These are phyloP conservation scores for Threskiornis aethiopicus DNA, from an alignment of 2,797 vertebrate species.

Conservation along the genomic window DNA sequence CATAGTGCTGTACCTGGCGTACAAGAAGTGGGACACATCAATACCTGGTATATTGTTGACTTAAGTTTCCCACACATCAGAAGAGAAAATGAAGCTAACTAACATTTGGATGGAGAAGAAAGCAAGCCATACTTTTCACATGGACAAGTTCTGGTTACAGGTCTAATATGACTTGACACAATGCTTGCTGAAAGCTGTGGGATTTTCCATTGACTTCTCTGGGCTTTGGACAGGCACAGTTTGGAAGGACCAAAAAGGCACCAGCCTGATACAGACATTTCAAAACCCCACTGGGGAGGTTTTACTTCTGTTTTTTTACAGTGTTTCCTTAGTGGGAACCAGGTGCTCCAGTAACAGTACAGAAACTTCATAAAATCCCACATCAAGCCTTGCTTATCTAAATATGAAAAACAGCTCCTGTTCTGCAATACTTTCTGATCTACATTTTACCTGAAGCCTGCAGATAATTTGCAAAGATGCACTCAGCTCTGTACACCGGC, in stretches of 20 bases:
- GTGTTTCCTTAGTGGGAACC: neutral
- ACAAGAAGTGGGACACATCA: neutral
- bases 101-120: neutral
- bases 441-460: slow-evolving; percentile 31
- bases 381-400: slow-evolving; percentile 18
- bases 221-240: neutral
- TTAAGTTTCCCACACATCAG: neutral
- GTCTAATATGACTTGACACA: neutral
- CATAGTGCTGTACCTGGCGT: neutral
- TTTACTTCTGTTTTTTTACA: neutral
- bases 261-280: neutral
- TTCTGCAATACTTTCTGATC: neutral
- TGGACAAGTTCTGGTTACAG: neutral
- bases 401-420: neutral
- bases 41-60: neutral
- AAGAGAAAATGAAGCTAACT: neutral
- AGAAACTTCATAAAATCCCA: slow-evolving; percentile 15
- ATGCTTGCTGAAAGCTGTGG: neutral
- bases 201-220: neutral
- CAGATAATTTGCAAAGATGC: neutral
- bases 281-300: neutral
- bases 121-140: neutral
- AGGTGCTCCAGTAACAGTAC: neutral
- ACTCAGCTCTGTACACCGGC: neutral
- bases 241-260: neutral